A percentile compares a stretch with the other conserved stretches of the same genome.
Conservation (phyloP, 2,113 vertebrate genomes). For the Elanoides forficatus region DNA sequence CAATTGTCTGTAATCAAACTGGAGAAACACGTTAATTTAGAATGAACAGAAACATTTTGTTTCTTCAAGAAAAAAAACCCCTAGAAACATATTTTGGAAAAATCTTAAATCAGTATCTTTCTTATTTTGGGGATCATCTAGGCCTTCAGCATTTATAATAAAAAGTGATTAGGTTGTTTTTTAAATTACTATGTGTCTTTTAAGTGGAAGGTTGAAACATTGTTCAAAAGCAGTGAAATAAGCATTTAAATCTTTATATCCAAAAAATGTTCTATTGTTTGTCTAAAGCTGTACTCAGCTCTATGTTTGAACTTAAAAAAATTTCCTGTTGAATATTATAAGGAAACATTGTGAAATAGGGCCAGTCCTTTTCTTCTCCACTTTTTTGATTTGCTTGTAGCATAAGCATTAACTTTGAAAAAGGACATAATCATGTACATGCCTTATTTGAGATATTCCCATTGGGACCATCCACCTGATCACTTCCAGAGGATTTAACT, state of each 20-base stretch:
- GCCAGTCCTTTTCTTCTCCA: not conserved
- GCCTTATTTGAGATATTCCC: not conserved
- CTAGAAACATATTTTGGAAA: not conserved
- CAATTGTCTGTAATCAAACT: not conserved
- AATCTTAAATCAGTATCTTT: not conserved
- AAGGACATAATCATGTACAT: fast-evolving
- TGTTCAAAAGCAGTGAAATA: not conserved
- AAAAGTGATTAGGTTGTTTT: not conserved
- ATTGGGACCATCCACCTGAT: not conserved
- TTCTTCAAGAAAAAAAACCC: not conserved
- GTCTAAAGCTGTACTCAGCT: not conserved
- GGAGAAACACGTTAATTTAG: not conserved
- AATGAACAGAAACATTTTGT: not conserved
- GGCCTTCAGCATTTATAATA: not conserved
- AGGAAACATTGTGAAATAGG: not conserved
- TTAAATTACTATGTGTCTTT: not conserved
- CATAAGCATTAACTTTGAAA: not conserved
- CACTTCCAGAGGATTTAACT: not conserved
- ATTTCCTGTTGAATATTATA: not conserved
- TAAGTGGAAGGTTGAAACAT: not conserved
- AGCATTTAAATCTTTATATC: not conserved
- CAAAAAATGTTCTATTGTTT: not conserved
- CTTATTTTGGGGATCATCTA: not conserved
- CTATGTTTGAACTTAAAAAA: not conserved
- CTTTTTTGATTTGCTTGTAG: not conserved